Conservation (phyloP, 2,113 vertebrate genomes). For the rabbit (Oryctolagus cuniculus) region mOryCun1.1 NC_091451.1:24557001-24557500, state of each 20-base stretch:
- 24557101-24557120: conserved; percentile 37
- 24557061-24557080: conserved; percentile 67
- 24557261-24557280: not conserved
- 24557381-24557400: conserved; percentile 13
- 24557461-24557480: not conserved
- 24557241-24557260: not conserved
- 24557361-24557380: not conserved
- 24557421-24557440: not conserved
- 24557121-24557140: conserved; percentile 62
- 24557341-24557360: not conserved
- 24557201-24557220: not conserved
- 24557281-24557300: not conserved
- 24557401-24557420: not conserved
- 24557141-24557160: conserved; percentile 55
- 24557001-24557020: conserved; percentile 46
- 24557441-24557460: not conserved
- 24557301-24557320: not conserved
- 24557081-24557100: conserved; percentile 30
- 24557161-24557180: conserved; percentile 61
- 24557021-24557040: conserved; percentile 53
- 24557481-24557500: not conserved
- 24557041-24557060: conserved; percentile 31
- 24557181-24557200: conserved; percentile 17
- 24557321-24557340: not conserved
- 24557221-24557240: not conserved